Evolutionary conservation across 2,113 vertebrate genomes (phyloP).

Genomic region (Sinocyclocheilus maitianheensis): DNA sequence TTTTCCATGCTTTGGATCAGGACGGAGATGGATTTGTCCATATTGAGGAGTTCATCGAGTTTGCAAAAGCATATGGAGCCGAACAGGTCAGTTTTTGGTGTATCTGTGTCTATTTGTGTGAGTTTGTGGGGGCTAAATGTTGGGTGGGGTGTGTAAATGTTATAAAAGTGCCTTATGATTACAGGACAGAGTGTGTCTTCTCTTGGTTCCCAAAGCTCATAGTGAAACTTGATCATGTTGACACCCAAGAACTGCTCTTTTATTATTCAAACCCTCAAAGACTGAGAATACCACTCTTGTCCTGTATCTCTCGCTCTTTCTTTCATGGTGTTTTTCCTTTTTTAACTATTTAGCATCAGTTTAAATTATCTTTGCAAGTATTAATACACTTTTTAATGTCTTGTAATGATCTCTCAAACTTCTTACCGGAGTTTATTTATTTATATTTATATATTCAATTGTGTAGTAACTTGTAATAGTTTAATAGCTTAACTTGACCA

Average conservation of each 20-base stretch:
- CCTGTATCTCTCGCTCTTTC: not conserved
- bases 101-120: constrained; percentile 4
- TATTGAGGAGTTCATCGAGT: constrained; percentile 93
- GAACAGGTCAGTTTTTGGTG: constrained; percentile 84
- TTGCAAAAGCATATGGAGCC: constrained; percentile 90
- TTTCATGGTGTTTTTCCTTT: not conserved
- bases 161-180: constrained; percentile 18
- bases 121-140: constrained; percentile 14
- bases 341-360: not conserved
- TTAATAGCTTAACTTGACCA: not conserved
- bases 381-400: too few species aligned
- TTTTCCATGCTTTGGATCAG: constrained; percentile 90
- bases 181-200: constrained; percentile 22
- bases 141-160: not conserved
- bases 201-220: constrained; percentile 36
- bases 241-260: constrained; percentile 46
- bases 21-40: constrained; percentile 93
- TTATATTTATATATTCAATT: not conserved
- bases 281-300: constrained; percentile 8
- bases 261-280: constrained; percentile 53
- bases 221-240: constrained; percentile 48
- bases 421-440: too few species aligned
- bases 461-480: not conserved
- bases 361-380: not conserved
- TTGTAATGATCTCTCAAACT: too few species aligned